These are phyloP conservation scores for Zelostemma sp. DNA, from an alignment of 1,140 invertebrate genomes.

Conservation along the genomic window DNA sequence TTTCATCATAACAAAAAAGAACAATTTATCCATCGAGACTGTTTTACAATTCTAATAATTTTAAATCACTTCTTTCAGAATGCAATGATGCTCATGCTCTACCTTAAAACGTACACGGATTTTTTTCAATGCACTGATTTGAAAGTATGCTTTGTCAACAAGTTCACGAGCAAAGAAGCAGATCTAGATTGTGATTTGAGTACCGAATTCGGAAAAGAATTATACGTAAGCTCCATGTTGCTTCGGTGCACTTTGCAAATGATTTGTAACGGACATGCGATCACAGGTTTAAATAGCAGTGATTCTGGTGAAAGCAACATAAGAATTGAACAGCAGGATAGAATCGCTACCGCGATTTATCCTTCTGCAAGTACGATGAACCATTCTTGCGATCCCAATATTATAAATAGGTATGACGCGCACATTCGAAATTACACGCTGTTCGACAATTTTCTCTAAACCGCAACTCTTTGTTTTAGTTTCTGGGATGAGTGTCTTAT, in stretches of 20 bases:
- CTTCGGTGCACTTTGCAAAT: conserved; percentile 82
- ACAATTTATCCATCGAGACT: conserved; percentile 13
- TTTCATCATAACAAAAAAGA: conserved; percentile 48
- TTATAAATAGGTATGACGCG: conserved; percentile 80
- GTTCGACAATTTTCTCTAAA: conserved; percentile 14
- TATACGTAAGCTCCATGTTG: conserved; percentile 75
- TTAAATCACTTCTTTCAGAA: conserved; percentile 68
- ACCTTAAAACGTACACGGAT: conserved; percentile 70
- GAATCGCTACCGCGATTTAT: conserved; percentile 87
- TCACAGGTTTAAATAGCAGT: conserved; percentile 69
- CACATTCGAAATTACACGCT: no score
- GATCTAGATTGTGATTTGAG: conserved; percentile 55
- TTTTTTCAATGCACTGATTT: conserved; percentile 65
- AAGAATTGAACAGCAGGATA: conserved; percentile 68
- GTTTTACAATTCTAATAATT: conserved; percentile 20
- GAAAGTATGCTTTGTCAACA: conserved; percentile 51
- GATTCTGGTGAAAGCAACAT: conserved; percentile 49
- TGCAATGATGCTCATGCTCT: conserved; percentile 72
- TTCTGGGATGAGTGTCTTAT: conserved; percentile 70
- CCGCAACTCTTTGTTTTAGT: conserved; percentile 52
- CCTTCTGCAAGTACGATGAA: conserved; percentile 92
- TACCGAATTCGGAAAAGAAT: conserved; percentile 56
- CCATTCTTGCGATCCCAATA: conserved; percentile 89
- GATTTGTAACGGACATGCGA: conserved; percentile 84
- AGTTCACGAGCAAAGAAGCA: conserved; percentile 50